phyloP scores from a whole-genome alignment of 2,797 vertebrate genomes.

The Hephaestus fuliginosus region DNA sequence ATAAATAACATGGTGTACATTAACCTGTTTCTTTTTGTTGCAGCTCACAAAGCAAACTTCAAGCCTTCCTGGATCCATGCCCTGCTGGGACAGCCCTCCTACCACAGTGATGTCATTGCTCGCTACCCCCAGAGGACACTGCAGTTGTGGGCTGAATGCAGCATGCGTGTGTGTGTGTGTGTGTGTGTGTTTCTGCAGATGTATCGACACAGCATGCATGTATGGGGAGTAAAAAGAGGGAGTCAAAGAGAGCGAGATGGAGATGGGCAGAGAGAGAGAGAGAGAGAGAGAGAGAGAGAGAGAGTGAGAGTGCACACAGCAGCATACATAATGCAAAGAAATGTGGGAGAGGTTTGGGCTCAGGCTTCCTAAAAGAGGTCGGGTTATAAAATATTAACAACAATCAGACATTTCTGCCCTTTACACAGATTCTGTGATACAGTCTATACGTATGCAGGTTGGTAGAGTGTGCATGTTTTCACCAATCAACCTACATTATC shows the following conservation, averaged over 20 bases:
- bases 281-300: slow-evolving; percentile 14
- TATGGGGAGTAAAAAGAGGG: slow-evolving; percentile 1
- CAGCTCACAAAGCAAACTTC: slow-evolving; percentile 20
- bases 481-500: neutral
- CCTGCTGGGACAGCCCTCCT: slow-evolving; percentile 50
- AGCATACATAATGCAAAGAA: slow-evolving; percentile 54
- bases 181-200: slow-evolving; percentile 15
- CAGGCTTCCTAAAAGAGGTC: slow-evolving; percentile 32
- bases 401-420: slow-evolving; percentile 25
- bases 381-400: slow-evolving; percentile 49
- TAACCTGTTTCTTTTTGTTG: slow-evolving; percentile 10
- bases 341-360: slow-evolving; percentile 2
- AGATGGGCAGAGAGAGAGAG: neutral
- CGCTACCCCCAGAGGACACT: slow-evolving; percentile 55
- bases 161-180: slow-evolving; percentile 7
- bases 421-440: neutral
- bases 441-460: neutral
- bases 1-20: neutral
- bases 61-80: slow-evolving; percentile 43
- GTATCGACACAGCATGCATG: neutral
- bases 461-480: neutral
- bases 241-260: no score
- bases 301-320: slow-evolving; percentile 21
- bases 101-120: slow-evolving; percentile 49
- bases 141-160: slow-evolving; percentile 52